Percentiles rank a stretch among this genome's conserved stretches.
Evolutionary conservation across 2,888 invertebrate genomes (phyloP).

Genomic region (Cantharis lateralis): DNA sequence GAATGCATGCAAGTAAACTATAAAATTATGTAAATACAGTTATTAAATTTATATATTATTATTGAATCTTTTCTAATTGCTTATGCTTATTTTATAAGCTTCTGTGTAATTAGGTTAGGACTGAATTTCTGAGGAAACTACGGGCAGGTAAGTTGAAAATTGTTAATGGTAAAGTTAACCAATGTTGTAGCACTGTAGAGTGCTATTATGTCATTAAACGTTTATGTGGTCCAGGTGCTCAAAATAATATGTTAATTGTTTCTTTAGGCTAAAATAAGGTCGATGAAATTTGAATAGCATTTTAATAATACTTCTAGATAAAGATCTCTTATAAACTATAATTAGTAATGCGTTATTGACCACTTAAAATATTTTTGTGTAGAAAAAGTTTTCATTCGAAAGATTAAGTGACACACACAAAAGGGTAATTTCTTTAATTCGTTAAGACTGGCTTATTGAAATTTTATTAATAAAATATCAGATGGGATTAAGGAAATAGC

Average conservation of each 20-base stretch:
- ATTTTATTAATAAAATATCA: not conserved
- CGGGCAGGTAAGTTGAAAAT: slow-evolving; percentile 8
- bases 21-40: not conserved
- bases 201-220: slow-evolving; percentile 24
- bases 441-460: not conserved
- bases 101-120: not conserved
- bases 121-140: not conserved
- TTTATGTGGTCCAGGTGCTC: slow-evolving; percentile 26
- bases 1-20: not conserved
- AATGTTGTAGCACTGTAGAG: slow-evolving; percentile 12
- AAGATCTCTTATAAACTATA: slow-evolving; percentile 12
- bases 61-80: not conserved
- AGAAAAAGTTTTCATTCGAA: not conserved
- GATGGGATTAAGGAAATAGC: slow-evolving; percentile 22
- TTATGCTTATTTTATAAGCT: not conserved
- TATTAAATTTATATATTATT: not conserved
- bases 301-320: slow-evolving; percentile 23
- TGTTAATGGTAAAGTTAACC: slow-evolving; percentile 16
- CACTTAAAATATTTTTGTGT: slow-evolving; percentile 5
- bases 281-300: slow-evolving; percentile 27
- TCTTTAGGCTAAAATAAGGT: slow-evolving; percentile 18
- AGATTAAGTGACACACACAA: not conserved
- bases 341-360: slow-evolving; percentile 13
- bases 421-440: not conserved
- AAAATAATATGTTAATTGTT: slow-evolving; percentile 28